phyloP scores from a whole-genome alignment of 2,113 vertebrate genomes.

The Passer montanus region DNA sequence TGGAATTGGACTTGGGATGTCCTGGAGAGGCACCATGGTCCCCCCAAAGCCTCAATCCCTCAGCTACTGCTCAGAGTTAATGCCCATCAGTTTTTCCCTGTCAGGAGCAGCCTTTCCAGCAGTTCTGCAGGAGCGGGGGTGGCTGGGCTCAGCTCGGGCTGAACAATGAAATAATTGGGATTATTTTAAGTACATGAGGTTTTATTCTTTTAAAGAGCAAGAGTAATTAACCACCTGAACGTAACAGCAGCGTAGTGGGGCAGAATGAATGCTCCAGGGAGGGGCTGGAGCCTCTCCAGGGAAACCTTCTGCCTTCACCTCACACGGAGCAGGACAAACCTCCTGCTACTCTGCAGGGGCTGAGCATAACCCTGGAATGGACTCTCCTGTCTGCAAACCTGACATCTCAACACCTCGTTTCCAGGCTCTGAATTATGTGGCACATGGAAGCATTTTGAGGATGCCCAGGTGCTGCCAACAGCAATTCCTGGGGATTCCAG shows the following conservation, averaged over 20 bases:
- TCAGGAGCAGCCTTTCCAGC: not conserved
- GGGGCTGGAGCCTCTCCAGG: not conserved
- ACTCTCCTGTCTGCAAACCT: not conserved
- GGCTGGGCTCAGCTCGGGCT: not conserved
- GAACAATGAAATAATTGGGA: not conserved
- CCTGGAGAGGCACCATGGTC: not conserved
- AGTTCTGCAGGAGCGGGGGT: not conserved
- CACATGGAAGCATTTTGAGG: not conserved
- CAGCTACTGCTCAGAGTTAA: fast-evolving
- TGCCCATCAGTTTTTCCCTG: not conserved
- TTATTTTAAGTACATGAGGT: not conserved
- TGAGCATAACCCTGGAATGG: not conserved
- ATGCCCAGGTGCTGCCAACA: not conserved
- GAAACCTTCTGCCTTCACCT: not conserved
- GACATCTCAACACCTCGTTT: not conserved
- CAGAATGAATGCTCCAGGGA: not conserved
- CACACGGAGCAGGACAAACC: not conserved
- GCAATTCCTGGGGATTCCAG: not conserved
- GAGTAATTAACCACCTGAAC: not conserved
- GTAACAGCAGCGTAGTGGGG: not conserved
- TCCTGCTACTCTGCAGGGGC: not conserved
- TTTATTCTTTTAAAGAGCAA: not conserved
- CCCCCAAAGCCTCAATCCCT: not conserved
- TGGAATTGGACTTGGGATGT: not conserved
- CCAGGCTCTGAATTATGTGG: fast-evolving